These are phyloP conservation scores for Manis crassicaudata DNA, from an alignment of 2,797 vertebrate species.

Conservation along the genomic window DNA sequence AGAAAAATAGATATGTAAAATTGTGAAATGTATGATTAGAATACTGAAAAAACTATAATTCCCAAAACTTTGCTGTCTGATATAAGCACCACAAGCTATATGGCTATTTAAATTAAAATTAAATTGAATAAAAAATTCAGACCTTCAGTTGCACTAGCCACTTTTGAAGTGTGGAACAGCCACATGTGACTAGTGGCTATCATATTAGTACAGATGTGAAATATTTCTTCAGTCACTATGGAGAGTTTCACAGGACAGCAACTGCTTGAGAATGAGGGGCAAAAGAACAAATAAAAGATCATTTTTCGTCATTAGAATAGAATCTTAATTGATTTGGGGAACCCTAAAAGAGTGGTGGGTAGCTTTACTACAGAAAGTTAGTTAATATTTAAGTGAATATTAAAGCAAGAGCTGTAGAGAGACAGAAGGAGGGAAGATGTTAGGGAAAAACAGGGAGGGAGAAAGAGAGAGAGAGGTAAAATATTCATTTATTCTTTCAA, in stretches of 20 bases:
- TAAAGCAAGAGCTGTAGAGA: neutral
- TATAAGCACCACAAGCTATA: neutral
- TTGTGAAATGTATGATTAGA: neutral
- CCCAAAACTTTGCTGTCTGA: neutral
- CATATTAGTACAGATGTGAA: neutral
- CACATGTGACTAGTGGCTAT: neutral
- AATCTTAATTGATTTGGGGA: slow-evolving; percentile 1
- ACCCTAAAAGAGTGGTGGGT: neutral
- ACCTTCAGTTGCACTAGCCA: neutral
- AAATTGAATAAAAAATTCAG: neutral
- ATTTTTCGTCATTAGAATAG: neutral
- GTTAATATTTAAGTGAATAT: neutral
- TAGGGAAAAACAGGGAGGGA: neutral
- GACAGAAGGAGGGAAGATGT: neutral
- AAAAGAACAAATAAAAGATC: neutral
- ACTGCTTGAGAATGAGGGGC: neutral
- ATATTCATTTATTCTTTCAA: neutral
- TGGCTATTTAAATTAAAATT: neutral
- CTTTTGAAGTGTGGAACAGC: neutral
- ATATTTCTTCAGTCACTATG: neutral
- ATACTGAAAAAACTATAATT: neutral
- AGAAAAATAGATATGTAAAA: slow-evolving; percentile 17
- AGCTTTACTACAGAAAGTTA: slow-evolving; percentile 23
- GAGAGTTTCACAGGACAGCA: neutral
- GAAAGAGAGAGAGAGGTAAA: neutral